Percentiles rank a stretch among this genome's conserved stretches.
phyloP scores from a whole-genome alignment of 2,113 vertebrate genomes.

The Mystacornis crossleyi region DNA sequence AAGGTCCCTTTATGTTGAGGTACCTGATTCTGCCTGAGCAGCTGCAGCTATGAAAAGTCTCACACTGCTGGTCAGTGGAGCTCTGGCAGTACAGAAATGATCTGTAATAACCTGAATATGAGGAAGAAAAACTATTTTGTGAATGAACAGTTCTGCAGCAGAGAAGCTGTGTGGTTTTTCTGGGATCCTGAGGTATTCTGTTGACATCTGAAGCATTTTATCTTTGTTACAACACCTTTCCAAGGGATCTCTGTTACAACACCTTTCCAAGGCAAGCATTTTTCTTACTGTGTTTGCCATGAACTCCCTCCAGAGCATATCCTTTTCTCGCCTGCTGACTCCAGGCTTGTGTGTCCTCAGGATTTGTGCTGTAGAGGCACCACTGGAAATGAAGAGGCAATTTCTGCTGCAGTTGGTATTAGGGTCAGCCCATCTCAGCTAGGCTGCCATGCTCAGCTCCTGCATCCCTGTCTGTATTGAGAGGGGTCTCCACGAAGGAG shows the following conservation, averaged over 20 bases:
- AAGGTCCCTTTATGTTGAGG: not conserved
- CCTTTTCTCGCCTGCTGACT: accelerated
- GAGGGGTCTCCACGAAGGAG: not conserved
- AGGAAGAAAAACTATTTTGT: not conserved
- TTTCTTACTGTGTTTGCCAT: not conserved
- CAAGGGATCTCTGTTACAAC: not conserved
- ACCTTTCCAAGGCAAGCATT: not conserved
- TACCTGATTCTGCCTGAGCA: not conserved
- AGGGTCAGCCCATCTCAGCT: not conserved
- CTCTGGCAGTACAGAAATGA: not conserved
- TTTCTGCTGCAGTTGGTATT: not conserved
- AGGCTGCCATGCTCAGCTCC: not conserved
- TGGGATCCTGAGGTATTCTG: not conserved
- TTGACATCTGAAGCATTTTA: not conserved
- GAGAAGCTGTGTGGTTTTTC: not conserved
- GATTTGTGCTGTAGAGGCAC: not conserved
- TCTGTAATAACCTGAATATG: not conserved
- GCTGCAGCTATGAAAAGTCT: not conserved
- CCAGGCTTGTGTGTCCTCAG: not conserved
- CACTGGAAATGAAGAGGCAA: not conserved
- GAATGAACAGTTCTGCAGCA: not conserved
- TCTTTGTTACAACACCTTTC: not conserved
- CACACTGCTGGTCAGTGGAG: not conserved
- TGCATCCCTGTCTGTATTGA: not conserved
- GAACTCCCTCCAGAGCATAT: not conserved